Conservation (phyloP, 1,140 invertebrate genomes). For the Lepidostoma basale region DNA sequence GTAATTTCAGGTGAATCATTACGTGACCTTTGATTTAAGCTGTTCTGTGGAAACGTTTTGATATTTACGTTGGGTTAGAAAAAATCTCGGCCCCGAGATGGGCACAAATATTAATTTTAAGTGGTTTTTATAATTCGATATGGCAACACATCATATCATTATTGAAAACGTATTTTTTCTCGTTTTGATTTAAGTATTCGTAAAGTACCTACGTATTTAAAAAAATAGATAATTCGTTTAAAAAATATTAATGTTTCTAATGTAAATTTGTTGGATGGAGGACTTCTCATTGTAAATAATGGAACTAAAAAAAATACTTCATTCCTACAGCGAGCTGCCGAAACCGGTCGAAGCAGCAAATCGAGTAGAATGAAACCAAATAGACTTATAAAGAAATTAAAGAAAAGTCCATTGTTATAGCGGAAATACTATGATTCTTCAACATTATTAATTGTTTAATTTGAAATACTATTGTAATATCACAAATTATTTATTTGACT, state of each 20-base stretch:
- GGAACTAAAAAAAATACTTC: too few relatives aligned
- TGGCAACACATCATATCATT: not conserved
- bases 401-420: too few relatives aligned
- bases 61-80: not conserved
- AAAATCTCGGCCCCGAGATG: not conserved
- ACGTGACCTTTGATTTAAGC: conserved; percentile 13
- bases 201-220: not conserved
- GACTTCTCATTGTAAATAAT: too few relatives aligned
- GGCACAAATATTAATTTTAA: not conserved
- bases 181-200: not conserved
- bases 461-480: not conserved
- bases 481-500: not conserved
- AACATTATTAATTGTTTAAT: not conserved
- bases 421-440: too few relatives aligned
- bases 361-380: not conserved
- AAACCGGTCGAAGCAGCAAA: not conserved
- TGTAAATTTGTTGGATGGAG: not conserved
- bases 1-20: conserved; percentile 17
- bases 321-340: too few relatives aligned
- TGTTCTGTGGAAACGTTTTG: not conserved
- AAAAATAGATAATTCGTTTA: not conserved
- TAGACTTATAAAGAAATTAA: not conserved
- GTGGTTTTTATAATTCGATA: not conserved
- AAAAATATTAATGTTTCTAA: not conserved
- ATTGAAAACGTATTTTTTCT: not conserved